Evolutionary conservation across 2,888 invertebrate genomes (phyloP), one percentile per base, ranked within the genome.

Genomic region (Ferdinandea cuprea): DNA sequence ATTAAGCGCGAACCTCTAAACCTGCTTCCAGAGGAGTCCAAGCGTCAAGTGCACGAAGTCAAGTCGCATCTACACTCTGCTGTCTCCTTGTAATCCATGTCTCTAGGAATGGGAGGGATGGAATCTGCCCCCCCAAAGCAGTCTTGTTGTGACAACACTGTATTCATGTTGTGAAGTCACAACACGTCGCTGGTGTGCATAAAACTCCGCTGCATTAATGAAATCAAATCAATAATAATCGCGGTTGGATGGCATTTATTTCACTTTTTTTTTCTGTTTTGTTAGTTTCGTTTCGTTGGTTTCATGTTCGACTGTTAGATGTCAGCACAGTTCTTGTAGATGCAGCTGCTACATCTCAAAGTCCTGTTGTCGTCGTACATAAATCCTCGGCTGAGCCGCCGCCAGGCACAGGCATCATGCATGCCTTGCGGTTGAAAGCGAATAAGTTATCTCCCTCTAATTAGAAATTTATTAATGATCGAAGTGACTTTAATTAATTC

Each of bases 381-480:
- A 71, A 81, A 76, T 81, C 69, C 32, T 61, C 28, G 8, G 44
- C 28, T 32, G 32, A 48, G 46, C 42, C 19, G 17, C 58, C n/a
- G n/a, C n/a, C n/a, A n/a, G n/a, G n/a, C n/a, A n/a, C n/a, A n/a
- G 42, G 37, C 52, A 44, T 40, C 68, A 48, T 69, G 61, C 61
- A n/a, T n/a, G 32, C 54, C 59, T 17, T 48, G 13, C 30, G 40
- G 40, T 37, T 52, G 13, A 40, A 17, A 68, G 54, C 56, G 77
- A 85, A 77, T 85, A 85, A 86, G 85, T 85, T 86, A 85, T 86
- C 86, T 86, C 79, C 73, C 50, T 68, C 86, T 86, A 86, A 86
- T 86, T 86, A 86, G 86, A 86, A 86, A 86, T 86, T 86, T 86
- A 86, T 86, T 86, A 86, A 86, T 86, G 86, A 81, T 85, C 85